Percentiles rank a stretch among this genome's conserved stretches.
Conservation (phyloP, 2,888 invertebrate genomes). For the Diaphora mendica region DNA sequence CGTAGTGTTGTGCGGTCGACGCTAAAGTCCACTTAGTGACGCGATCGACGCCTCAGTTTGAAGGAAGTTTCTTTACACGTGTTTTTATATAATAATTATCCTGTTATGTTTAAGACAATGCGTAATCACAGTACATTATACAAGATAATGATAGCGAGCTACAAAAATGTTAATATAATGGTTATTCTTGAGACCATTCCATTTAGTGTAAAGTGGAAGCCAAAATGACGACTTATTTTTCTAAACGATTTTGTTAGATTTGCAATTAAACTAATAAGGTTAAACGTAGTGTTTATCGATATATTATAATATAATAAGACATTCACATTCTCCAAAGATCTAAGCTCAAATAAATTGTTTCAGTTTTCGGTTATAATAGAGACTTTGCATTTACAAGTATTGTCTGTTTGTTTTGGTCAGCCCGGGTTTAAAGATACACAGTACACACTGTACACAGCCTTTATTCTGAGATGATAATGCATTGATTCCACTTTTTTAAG, state of each 20-base stretch:
- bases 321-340: constrained; percentile 83
- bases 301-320: constrained; percentile 72
- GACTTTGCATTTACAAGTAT: background rate
- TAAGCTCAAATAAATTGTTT: constrained; percentile 83
- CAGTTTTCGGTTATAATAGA: constrained; percentile 60
- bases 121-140: constrained; percentile 61
- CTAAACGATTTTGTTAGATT: constrained; percentile 85
- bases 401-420: background rate
- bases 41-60: constrained; percentile 50
- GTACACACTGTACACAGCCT: background rate
- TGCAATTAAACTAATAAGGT: constrained; percentile 78
- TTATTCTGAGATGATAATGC: background rate
- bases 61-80: constrained; percentile 49
- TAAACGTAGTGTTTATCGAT: constrained; percentile 83
- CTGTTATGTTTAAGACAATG: constrained; percentile 49
- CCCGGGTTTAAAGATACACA: background rate
- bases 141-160: constrained; percentile 62
- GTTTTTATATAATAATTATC: constrained; percentile 52
- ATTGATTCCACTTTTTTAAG: background rate
- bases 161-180: constrained; percentile 68
- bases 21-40: constrained; percentile 47
- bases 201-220: constrained; percentile 83
- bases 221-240: constrained; percentile 86
- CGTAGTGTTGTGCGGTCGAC: constrained; percentile 20
- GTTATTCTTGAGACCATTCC: constrained; percentile 84